phyloP scores from a whole-genome alignment of 2,888 invertebrate species.

The Tinea pellionella region DNA sequence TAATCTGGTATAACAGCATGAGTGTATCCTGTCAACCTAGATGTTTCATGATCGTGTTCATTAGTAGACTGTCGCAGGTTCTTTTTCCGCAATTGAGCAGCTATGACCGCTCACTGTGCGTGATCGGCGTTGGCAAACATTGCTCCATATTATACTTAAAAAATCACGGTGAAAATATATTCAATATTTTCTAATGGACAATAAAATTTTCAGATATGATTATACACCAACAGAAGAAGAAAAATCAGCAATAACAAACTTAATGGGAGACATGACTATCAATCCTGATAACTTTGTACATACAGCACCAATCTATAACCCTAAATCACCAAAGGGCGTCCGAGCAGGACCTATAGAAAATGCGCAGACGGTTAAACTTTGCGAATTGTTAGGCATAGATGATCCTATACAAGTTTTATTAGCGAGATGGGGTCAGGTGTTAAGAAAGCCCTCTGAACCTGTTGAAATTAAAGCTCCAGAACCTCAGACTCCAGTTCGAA shows the following conservation, averaged over 20 bases:
- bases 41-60: no score
- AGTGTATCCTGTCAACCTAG: no score
- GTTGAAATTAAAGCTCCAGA: slow-evolving; percentile 15
- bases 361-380: slow-evolving; percentile 76
- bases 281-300: slow-evolving; percentile 80
- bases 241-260: slow-evolving; percentile 69
- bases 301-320: slow-evolving; percentile 75
- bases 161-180: no score
- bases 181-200: no score
- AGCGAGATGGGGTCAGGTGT: slow-evolving; percentile 55
- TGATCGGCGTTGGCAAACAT: no score
- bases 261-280: slow-evolving; percentile 77
- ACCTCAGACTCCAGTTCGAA: slow-evolving; percentile 34
- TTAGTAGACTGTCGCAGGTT: no score
- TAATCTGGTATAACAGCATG: no score
- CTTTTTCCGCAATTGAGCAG: no score
- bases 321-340: slow-evolving; percentile 35
- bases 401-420: slow-evolving; percentile 81
- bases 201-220: slow-evolving; percentile 65
- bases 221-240: slow-evolving; percentile 83
- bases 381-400: slow-evolving; percentile 77
- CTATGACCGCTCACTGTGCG: no score
- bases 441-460: slow-evolving; percentile 30
- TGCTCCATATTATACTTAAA: no score
- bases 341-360: slow-evolving; percentile 71